Conservation (phyloP, 1,140 invertebrate species). For the Drosophila virilis region DNA sequence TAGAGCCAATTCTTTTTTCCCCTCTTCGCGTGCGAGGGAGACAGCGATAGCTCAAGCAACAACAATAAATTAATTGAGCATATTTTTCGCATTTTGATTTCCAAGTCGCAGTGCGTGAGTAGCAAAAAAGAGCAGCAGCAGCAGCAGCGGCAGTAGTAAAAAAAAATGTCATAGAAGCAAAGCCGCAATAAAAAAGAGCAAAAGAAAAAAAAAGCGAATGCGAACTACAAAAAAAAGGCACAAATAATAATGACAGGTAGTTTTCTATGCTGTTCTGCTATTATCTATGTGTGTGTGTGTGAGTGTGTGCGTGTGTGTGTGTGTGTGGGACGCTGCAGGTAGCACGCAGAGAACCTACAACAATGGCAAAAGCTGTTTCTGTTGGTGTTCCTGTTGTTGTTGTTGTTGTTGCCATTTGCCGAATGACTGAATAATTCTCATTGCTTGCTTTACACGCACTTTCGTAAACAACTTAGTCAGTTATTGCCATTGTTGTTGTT, state of each 20-base stretch:
- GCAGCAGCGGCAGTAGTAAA: slow-evolving; percentile 7
- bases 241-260: slow-evolving; percentile 79
- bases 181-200: background rate
- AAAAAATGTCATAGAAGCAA: slow-evolving; percentile 62
- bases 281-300: slow-evolving; percentile 35
- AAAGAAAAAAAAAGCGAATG: slow-evolving; percentile 26
- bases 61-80: slow-evolving; percentile 71
- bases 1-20: slow-evolving; percentile 63
- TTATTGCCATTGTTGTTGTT: slow-evolving; percentile 40
- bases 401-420: slow-evolving; percentile 47
- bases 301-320: slow-evolving; percentile 20
- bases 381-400: slow-evolving; percentile 24
- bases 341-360: slow-evolving; percentile 46
- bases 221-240: slow-evolving; percentile 51
- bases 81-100: slow-evolving; percentile 67
- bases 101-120: slow-evolving; percentile 64
- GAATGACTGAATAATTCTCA: slow-evolving; percentile 75
- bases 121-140: slow-evolving; percentile 17
- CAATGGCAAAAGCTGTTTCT: slow-evolving; percentile 23
- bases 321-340: slow-evolving; percentile 74
- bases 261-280: slow-evolving; percentile 64
- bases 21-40: slow-evolving; percentile 17
- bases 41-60: background rate
- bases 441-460: slow-evolving; percentile 74
- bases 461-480: slow-evolving; percentile 80